A percentile compares a stretch with the other conserved stretches of the same genome.
These are phyloP conservation scores for Hybos culiciformis DNA, from an alignment of 2,888 invertebrate species.

Conservation along the genomic window DNA sequence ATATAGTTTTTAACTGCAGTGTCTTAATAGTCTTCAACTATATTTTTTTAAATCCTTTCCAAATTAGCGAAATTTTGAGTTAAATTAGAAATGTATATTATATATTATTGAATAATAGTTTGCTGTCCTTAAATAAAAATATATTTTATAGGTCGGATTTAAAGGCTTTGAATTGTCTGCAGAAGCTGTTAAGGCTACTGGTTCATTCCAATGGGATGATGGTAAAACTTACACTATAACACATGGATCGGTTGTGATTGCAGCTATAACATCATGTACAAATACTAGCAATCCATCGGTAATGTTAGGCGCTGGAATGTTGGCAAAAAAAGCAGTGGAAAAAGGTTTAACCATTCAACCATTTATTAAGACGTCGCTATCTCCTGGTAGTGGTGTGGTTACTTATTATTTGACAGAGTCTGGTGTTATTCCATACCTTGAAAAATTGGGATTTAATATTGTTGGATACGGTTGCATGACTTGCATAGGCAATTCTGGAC, in stretches of 20 bases:
- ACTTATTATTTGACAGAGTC: conserved; percentile 69
- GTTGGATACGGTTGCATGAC: conserved; percentile 99
- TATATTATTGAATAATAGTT: too few relatives aligned
- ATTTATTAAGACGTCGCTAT: conserved; percentile 92
- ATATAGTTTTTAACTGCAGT: too few relatives aligned
- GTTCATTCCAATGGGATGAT: conserved; percentile 64
- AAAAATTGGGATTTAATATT: conserved; percentile 79
- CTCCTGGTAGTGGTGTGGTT: conserved; percentile 91
- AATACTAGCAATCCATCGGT: conserved; percentile 98
- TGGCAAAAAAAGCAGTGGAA: conserved; percentile 90
- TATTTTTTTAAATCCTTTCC: too few relatives aligned
- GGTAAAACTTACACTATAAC: conserved; percentile 62
- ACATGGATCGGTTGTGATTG: conserved; percentile 91
- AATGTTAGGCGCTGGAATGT: conserved; percentile 88
- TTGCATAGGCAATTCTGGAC: conserved; percentile 97
- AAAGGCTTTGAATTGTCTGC: conserved; percentile 75
- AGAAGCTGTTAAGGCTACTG: conserved; percentile 47
- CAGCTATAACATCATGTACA: conserved; percentile 96
- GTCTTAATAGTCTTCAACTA: too few relatives aligned
- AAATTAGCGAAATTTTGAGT: too few relatives aligned
- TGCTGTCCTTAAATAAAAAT: too few relatives aligned
- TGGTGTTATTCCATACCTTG: conserved; percentile 77
- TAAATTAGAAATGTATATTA: too few relatives aligned
- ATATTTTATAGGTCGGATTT: conserved; percentile 58
- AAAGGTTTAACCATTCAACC: conserved; percentile 78